Evolutionary conservation across 1,140 invertebrate species (phyloP), one percentile per base, ranked within the genome.

Genomic region (Zaprionus lachaisei): DNA sequence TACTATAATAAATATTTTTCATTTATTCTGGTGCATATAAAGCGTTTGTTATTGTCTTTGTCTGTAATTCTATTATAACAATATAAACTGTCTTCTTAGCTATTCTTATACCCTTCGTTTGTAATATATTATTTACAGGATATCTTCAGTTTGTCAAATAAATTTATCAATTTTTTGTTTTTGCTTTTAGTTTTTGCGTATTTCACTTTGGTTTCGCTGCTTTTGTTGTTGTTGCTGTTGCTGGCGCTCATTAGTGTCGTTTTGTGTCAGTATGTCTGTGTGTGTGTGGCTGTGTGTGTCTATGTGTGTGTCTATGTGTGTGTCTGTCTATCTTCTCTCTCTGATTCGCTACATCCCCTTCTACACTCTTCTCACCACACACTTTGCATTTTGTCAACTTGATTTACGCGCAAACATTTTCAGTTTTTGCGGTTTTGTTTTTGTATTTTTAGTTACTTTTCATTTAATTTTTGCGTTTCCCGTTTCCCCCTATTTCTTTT

Each of bases 361-460:
- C 34, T 28, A 22, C n/a, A 9, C n/a, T 20, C 37, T 6, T 26
- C 41, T 31, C 34, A 37, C 51, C 37, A 34, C 49, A 55, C 71
- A 66, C 56, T 80, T 83, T 72, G 74, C 74, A 75, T 83, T 85
- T 89, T 90, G 85, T 89, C 85, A 84, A 89, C 79, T 83, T 89
- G 84, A 87, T 83, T 87, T 89, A 87, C 74, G 83, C 80, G 68
- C 80, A 87, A 87, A 77, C 83, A 87, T 82, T 83, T 83, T 70
- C 64, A 49, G 56, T 66, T 77, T 80, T 44, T 69, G 54, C 60
- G 65, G 55, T 49, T 49, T 61, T 63, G 54, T 63, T 55, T 62
- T 11, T 57, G 31, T 65, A 55, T 61, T 74, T 69, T 61, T 55
- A 49, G 28, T 72, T 26, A 6, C 60, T 82, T 71, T 84, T n/a